These are phyloP conservation scores for Apostichopus leukothele DNA, from an alignment of 53 echinoderm and acorn worm species.

Conservation along the genomic window DNA sequence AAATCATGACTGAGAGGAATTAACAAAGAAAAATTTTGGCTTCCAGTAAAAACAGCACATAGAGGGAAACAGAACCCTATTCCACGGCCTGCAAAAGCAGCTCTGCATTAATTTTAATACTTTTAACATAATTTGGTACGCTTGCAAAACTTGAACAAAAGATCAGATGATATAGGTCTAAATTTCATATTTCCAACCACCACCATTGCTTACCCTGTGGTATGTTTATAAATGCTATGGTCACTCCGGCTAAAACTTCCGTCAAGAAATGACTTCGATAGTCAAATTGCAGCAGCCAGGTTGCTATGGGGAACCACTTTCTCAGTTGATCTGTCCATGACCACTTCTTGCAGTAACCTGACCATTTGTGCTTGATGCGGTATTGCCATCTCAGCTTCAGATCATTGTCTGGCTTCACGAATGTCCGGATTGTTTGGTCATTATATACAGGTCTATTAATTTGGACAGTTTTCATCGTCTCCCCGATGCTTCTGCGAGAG, in stretches of 20 bases:
- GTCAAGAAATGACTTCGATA: constrained; percentile 18
- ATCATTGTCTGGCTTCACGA: not conserved
- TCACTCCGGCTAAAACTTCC: constrained; percentile 59
- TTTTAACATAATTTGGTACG: too few relatives aligned
- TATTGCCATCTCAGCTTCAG: not conserved
- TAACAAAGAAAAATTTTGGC: too few relatives aligned
- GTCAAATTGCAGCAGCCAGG: constrained; percentile 56
- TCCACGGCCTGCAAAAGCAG: too few relatives aligned
- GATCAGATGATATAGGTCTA: too few relatives aligned
- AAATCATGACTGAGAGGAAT: too few relatives aligned
- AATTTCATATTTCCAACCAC: too few relatives aligned
- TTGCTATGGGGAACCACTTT: constrained; percentile 39
- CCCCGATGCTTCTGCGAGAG: too few relatives aligned
- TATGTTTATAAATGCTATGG: constrained; percentile 56
- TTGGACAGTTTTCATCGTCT: not conserved
- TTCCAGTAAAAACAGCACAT: too few relatives aligned
- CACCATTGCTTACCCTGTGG: constrained; percentile 53
- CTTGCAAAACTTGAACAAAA: too few relatives aligned
- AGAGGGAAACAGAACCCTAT: too few relatives aligned
- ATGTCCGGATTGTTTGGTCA: not conserved
- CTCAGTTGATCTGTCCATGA: not conserved
- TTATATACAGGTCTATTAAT: constrained; percentile 15
- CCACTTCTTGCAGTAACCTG: not conserved
- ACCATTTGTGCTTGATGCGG: not conserved
- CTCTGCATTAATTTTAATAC: too few relatives aligned